phyloP scores from a whole-genome alignment of 2,888 invertebrate species.

The Nebria brevicollis region DNA sequence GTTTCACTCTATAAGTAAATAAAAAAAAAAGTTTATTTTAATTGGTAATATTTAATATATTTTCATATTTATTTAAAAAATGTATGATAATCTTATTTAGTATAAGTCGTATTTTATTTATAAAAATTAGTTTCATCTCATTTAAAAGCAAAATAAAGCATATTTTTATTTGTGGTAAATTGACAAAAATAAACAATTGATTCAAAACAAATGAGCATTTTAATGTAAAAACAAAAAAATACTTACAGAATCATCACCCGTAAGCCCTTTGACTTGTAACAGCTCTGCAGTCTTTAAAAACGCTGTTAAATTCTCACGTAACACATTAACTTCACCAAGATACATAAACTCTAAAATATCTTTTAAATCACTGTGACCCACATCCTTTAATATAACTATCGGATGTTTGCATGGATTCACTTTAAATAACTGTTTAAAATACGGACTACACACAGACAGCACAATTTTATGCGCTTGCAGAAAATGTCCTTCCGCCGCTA shows the following conservation, averaged over 20 bases:
- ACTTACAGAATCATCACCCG: slow-evolving; percentile 64
- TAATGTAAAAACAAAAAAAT: background rate
- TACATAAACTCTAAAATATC: slow-evolving; percentile 81
- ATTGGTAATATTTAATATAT: too few relatives aligned
- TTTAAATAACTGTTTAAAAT: slow-evolving; percentile 81
- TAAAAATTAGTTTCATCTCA: too few relatives aligned
- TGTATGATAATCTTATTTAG: too few relatives aligned
- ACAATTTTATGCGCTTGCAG: slow-evolving; percentile 82
- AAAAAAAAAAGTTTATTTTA: background rate
- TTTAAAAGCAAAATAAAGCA: background rate
- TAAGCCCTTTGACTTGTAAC: slow-evolving; percentile 76
- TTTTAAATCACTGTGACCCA: slow-evolving; percentile 73
- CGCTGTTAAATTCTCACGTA: slow-evolving; percentile 74
- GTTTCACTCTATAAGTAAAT: slow-evolving; percentile 58
- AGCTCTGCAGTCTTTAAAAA: slow-evolving; percentile 77
- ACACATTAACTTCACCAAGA: slow-evolving; percentile 77
- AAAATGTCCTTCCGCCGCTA: slow-evolving; percentile 81
- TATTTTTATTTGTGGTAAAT: background rate
- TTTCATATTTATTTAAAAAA: too few relatives aligned
- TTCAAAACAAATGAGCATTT: background rate
- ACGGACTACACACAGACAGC: slow-evolving; percentile 81
- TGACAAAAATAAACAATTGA: background rate
- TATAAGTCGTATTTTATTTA: too few relatives aligned
- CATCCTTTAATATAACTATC: slow-evolving; percentile 78
- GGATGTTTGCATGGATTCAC: slow-evolving; percentile 78